Evolutionary conservation across 1,140 invertebrate genomes (phyloP).

Genomic region (Xylocopa sonorina): DNA sequence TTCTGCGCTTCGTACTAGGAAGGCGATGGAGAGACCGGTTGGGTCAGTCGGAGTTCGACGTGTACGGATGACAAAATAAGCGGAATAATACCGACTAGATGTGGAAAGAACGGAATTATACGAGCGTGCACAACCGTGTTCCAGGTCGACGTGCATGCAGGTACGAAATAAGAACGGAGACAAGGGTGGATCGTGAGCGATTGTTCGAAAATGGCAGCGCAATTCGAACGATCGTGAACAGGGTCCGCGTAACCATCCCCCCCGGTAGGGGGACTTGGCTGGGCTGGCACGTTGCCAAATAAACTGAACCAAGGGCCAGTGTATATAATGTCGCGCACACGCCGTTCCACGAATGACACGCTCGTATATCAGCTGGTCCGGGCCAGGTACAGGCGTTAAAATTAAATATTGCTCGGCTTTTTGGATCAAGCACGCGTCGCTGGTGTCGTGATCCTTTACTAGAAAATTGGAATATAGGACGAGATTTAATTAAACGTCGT

Average conservation of each 20-base stretch:
- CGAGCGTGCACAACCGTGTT: not conserved
- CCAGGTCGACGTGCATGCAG: not conserved
- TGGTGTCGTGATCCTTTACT: conserved; percentile 6
- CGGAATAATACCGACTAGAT: conserved; percentile 57
- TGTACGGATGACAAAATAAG: conserved; percentile 70
- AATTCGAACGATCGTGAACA: conserved; percentile 55
- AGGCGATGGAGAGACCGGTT: conserved; percentile 36
- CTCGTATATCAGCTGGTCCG: conserved; percentile 53
- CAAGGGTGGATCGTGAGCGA: conserved; percentile 51
- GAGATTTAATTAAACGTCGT: conserved; percentile 41
- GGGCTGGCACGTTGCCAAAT: conserved; percentile 63
- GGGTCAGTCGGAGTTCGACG: conserved; percentile 56
- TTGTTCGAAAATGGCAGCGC: conserved; percentile 67
- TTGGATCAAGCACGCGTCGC: conserved; percentile 35
- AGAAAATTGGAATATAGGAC: conserved; percentile 33
- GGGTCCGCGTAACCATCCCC: conserved; percentile 16
- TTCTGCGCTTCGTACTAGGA: not conserved
- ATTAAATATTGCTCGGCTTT: conserved; percentile 57
- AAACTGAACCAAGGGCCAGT: conserved; percentile 51
- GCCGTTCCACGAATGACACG: conserved; percentile 21
- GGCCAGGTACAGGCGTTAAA: conserved; percentile 50
- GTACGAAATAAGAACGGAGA: conserved; percentile 36
- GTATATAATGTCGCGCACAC: conserved; percentile 31
- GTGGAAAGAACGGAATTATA: conserved; percentile 38
- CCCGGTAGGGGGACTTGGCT: conserved; percentile 21